Evolutionary conservation across 2,113 vertebrate species (phyloP).

Genomic region (Heterotis niloticus): DNA sequence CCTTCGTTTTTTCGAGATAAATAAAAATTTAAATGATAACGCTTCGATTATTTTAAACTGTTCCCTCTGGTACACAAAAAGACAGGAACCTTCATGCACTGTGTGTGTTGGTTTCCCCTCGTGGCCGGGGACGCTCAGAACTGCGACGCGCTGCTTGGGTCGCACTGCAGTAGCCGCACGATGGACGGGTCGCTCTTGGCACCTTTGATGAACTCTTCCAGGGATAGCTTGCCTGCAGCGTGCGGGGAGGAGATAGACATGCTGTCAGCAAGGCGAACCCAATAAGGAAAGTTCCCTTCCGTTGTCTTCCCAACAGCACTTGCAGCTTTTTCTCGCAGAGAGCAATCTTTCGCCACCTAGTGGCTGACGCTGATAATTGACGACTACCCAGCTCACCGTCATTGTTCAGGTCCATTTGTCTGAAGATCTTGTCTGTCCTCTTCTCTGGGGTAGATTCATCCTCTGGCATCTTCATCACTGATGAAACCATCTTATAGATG

Average conservation of each 20-base stretch:
- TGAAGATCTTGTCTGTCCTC: constrained; percentile 98
- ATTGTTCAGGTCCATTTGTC: constrained; percentile 98
- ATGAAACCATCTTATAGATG: constrained; percentile 99
- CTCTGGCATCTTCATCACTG: constrained; percentile 99
- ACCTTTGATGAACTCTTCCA: constrained; percentile 97
- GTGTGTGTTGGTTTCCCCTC: constrained; percentile 51
- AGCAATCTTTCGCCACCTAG: neutral
- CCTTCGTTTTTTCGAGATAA: constrained; percentile 39
- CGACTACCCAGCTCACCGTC: constrained; percentile 74
- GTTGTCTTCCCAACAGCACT: neutral
- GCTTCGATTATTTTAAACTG: constrained; percentile 43
- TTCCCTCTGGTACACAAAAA: constrained; percentile 50
- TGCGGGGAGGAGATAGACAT: neutral
- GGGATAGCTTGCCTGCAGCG: constrained; percentile 82
- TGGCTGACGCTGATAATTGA: neutral
- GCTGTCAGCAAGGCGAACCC: neutral
- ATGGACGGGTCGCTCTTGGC: constrained; percentile 99
- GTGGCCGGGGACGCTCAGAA: constrained; percentile 67
- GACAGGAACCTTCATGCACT: constrained; percentile 70
- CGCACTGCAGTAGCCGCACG: constrained; percentile 95
- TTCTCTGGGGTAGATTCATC: constrained; percentile 98
- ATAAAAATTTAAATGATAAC: constrained; percentile 44
- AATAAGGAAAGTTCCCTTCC: neutral
- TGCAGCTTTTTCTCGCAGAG: neutral
- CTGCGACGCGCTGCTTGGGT: constrained; percentile 90